Base-by-base conservation (phyloP, 2,888 invertebrate species). In the Aphelenchoides bicaudatus region DNA sequence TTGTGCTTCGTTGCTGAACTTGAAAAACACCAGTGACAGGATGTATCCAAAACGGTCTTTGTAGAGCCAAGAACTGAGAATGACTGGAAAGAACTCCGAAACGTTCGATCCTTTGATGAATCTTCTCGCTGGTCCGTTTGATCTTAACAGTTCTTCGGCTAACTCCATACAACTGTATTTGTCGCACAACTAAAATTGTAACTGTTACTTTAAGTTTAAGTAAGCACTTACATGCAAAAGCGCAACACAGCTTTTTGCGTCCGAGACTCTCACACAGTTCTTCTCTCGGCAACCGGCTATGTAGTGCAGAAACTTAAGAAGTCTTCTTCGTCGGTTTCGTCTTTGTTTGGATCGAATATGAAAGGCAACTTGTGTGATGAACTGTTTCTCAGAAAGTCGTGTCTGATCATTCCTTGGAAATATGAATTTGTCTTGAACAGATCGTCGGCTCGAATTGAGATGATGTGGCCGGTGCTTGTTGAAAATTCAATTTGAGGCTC, bases 81-180 rank as follows among this genome's bases (percentile, higher is more conserved):
- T 30, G 5, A 65, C 61, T 1, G 71, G 71, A 0, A 75, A 58
- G 25, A 75, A 63, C 1, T 53, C 31, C 16, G 49, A 60, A 0
- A 75, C 60, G 29, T 62, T 67, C 8, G 38, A 43, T 1, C 75
- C 75, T 37, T 61, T 63, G n/a, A 75, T 38, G 13, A 65, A 56
- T 3, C 62, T 55, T 3, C 66, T 38, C 0, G 67, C 61, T 1
- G 66, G 61, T 8, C 74, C 75, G 31, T 68, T 58, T 10, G 63
- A 56, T 0, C 60, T 52, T 27, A 73, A 65, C 5, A 74, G 61
- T 43, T 61, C 56, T 8, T 58, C 47, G 19, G 65, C 62, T 3
- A 75, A 57, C 5, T 59, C 48, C 1, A 61, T 58, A 51, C 74
- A 74, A 2, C 73, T 59, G 50, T 73, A 74, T 38, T 67, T 70